Percentiles rank a stretch among this genome's conserved stretches.
These are phyloP conservation scores for Camptogramma bilineatum DNA, from an alignment of 2,888 invertebrate species.

Conservation along the genomic window DNA sequence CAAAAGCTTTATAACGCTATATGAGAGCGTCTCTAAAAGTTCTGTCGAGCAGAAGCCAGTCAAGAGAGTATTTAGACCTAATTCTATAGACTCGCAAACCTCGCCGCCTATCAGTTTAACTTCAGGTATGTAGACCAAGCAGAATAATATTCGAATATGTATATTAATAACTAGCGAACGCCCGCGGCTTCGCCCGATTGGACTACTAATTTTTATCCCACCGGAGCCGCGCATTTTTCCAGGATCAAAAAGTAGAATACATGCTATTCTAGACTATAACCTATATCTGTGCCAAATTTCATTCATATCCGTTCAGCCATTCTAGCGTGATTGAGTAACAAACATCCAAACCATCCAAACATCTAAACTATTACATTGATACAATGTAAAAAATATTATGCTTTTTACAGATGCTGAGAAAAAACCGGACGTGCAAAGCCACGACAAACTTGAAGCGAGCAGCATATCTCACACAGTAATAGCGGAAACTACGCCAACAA, in stretches of 20 bases:
- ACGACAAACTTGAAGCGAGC: constrained; percentile 27
- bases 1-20: constrained; percentile 74
- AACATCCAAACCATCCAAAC: no score
- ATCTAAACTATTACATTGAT: no score
- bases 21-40: constrained; percentile 72
- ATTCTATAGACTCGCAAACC: constrained; percentile 57
- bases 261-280: no score
- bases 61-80: constrained; percentile 53
- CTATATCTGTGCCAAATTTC: no score
- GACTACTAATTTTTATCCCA: no score
- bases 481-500: constrained; percentile 41
- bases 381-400: background rate
- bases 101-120: constrained; percentile 60
- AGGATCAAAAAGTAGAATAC: no score
- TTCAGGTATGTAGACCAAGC: constrained; percentile 58
- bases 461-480: constrained; percentile 22
- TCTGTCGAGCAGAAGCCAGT: constrained; percentile 52
- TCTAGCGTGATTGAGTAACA: no score
- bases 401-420: constrained; percentile 59
- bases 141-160: no score
- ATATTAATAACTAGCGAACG: no score
- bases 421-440: constrained; percentile 39
- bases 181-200: no score
- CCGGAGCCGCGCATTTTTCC: no score
- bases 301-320: no score